Base-by-base conservation (phyloP, 2,113 vertebrate species). In the Indri indri region DNA sequence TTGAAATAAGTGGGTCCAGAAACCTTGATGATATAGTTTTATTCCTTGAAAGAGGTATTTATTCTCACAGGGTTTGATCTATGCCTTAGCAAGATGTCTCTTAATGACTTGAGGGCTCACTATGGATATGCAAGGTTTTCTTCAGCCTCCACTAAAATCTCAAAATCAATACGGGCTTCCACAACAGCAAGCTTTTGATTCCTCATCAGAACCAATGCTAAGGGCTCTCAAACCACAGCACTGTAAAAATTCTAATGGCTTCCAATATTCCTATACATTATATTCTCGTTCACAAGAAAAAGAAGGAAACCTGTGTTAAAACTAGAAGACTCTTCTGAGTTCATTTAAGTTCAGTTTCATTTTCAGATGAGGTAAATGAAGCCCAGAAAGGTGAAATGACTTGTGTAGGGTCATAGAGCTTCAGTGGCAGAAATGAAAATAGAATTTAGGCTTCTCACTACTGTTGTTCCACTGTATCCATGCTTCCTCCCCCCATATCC, bases 121-220 rank as follows among this genome's bases (percentile, higher is more conserved):
- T 88, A 94, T 34, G 34, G 40, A 88, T 89, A 65, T 89, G 14
- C 20, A 90, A 87, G 32, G 34, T 93, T 96, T 97, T 97, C 90
- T 96, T 96, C 86, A 95, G 84, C 32, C 76, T 93, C 57, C 45
- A 93, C 84, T 95, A 97, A 97, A 97, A 91, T 79, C 65, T 96
- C 68, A 54, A 96, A 90, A 65, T 97, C 85, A 98, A 32, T 96
- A 91, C n/a, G 71, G 54, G 71, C 59, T 25, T 18, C 52, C 65
- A 88, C 27, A 86, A 93, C 22, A 96, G 84, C 45, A 91, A 71
- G 25, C 52, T 91, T 96, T 90, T 83, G 32, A 93, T 84, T 97
- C 52, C 45, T 84, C 13, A 45, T 96, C 42, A 94, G 54, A 96
- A 93, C 40, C 71, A 98, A 52, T 20, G 54, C 54, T 79, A 79